Percentiles rank a stretch among this genome's conserved stretches.
Conservation (phyloP, 2,888 invertebrate species). For the Drosophila planitibia region DNA sequence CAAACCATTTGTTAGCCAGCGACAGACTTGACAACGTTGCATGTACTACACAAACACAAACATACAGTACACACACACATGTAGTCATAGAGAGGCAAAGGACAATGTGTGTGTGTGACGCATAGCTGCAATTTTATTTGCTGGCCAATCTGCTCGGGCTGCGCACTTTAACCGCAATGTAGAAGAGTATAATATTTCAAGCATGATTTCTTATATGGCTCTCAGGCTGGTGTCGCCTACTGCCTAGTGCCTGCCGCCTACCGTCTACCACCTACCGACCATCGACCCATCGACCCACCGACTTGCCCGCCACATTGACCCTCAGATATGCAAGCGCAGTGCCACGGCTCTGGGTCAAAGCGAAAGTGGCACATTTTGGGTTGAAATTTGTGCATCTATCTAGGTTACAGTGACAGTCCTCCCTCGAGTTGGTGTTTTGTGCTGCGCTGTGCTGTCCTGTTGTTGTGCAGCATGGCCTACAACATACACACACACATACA, state of each 20-base stretch:
- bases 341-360: slow-evolving; percentile 77
- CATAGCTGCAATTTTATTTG: slow-evolving; percentile 72
- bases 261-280: not conserved
- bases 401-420: slow-evolving; percentile 79
- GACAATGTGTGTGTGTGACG: slow-evolving; percentile 59
- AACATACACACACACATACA: slow-evolving; percentile 40
- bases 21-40: slow-evolving; percentile 74
- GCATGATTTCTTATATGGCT: slow-evolving; percentile 79
- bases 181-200: slow-evolving; percentile 78
- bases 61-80: slow-evolving; percentile 21
- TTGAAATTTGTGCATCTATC: slow-evolving; percentile 74
- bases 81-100: slow-evolving; percentile 19
- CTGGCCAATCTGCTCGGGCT: slow-evolving; percentile 52
- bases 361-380: slow-evolving; percentile 81
- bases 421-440: slow-evolving; percentile 58
- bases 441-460: slow-evolving; percentile 8
- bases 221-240: slow-evolving; percentile 29
- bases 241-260: not conserved
- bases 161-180: slow-evolving; percentile 80
- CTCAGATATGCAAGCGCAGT: slow-evolving; percentile 66
- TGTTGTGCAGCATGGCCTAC: slow-evolving; percentile 69
- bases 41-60: slow-evolving; percentile 65
- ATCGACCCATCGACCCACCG: not conserved
- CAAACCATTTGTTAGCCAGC: slow-evolving; percentile 74
- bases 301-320: slow-evolving; percentile 67